Percentiles rank a stretch among this genome's conserved stretches.
phyloP scores from a whole-genome alignment of 1,140 invertebrate species.

The Bombyx mori region DNA sequence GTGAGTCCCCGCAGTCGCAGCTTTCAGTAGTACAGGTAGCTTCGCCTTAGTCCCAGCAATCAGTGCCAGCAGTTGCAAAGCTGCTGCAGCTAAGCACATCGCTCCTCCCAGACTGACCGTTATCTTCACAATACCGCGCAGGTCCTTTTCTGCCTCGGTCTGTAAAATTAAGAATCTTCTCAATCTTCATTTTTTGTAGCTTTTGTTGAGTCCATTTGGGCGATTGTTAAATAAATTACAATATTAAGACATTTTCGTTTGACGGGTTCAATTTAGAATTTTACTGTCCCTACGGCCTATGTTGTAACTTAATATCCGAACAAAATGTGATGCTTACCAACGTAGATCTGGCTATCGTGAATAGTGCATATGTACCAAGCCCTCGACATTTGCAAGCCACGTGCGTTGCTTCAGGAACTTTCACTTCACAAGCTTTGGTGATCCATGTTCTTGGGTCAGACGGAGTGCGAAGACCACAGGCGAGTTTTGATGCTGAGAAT shows the following conservation, averaged over 20 bases:
- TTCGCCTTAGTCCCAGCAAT: conserved; percentile 29
- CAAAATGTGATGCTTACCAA: conserved; percentile 30
- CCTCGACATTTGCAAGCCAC: conserved; percentile 47
- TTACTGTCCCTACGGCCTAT: not conserved
- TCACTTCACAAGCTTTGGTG: conserved; percentile 43
- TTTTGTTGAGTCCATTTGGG: too few relatives aligned
- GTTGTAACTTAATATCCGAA: not conserved
- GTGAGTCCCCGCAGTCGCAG: conserved; percentile 44
- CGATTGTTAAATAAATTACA: too few relatives aligned
- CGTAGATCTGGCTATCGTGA: conserved; percentile 46
- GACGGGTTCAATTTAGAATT: not conserved
- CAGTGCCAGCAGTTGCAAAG: conserved; percentile 39
- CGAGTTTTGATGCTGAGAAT: conserved; percentile 42
- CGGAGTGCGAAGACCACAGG: conserved; percentile 38
- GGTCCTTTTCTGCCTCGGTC: conserved; percentile 54
- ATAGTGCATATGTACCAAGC: conserved; percentile 43
- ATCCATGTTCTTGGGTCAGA: conserved; percentile 39
- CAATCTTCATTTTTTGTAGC: fast-evolving
- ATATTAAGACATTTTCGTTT: too few relatives aligned
- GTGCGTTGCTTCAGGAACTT: conserved; percentile 38
- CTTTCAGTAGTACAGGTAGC: conserved; percentile 39
- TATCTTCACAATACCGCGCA: conserved; percentile 49
- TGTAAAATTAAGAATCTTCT: conserved; percentile 16
- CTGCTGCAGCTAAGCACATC: conserved; percentile 48
- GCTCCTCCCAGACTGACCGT: conserved; percentile 47